phyloP scores from a whole-genome alignment of 1,140 invertebrate species.

The Notospermus geniculatus region DNA sequence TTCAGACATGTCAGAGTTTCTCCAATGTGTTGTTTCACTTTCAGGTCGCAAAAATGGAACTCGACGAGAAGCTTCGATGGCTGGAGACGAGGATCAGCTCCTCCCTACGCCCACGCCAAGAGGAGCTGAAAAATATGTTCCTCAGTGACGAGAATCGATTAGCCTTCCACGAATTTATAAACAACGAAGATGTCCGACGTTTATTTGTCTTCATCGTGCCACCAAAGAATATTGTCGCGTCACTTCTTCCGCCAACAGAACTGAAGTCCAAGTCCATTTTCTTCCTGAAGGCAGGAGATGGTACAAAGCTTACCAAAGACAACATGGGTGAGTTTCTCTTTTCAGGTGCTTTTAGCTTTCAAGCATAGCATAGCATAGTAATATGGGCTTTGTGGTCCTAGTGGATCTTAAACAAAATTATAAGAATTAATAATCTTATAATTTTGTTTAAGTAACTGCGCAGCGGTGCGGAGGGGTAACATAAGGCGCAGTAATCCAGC shows the following conservation, averaged over 20 bases:
- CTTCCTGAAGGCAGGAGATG: constrained; percentile 52
- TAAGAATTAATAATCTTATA: not conserved
- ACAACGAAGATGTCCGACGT: constrained; percentile 53
- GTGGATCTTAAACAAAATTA: too few relatives aligned
- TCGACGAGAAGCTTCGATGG: constrained; percentile 52
- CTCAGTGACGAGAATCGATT: constrained; percentile 54
- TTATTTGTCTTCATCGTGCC: constrained; percentile 47
- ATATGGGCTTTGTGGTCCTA: not conserved
- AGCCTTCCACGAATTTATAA: constrained; percentile 54
- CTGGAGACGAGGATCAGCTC: constrained; percentile 51
- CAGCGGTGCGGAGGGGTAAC: not conserved
- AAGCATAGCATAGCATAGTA: not conserved
- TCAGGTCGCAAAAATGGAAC: not conserved
- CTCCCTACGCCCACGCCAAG: constrained; percentile 50
- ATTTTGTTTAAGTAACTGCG: not conserved
- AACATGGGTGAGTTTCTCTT: constrained; percentile 43
- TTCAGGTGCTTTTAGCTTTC: not conserved
- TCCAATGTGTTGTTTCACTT: too few relatives aligned
- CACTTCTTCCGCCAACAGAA: constrained; percentile 45
- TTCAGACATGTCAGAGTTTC: too few relatives aligned
- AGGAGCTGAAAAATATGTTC: constrained; percentile 53
- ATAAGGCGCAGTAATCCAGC: too few relatives aligned
- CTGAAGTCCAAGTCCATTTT: constrained; percentile 51
- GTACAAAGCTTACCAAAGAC: constrained; percentile 52
- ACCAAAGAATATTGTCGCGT: constrained; percentile 43